Percentiles rank a stretch among this genome's conserved stretches.
phyloP scores from a whole-genome alignment of 1,140 invertebrate species.

The Monomorium pharaonis region DNA sequence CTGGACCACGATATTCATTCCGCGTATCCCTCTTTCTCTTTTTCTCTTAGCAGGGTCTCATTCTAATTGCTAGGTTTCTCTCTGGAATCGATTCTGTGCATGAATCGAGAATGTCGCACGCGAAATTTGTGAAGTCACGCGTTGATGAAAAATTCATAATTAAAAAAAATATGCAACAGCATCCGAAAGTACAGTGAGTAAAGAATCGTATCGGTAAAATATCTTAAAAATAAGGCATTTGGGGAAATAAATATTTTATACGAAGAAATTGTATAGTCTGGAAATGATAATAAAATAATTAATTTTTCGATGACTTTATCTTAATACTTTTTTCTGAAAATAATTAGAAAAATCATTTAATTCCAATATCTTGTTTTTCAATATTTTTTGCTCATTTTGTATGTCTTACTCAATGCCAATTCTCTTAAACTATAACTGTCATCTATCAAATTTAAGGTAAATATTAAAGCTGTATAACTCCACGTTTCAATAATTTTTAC shows the following conservation, averaged over 20 bases:
- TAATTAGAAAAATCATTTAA: no score
- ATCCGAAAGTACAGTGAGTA: neutral
- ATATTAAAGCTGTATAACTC: neutral
- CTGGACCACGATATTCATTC: conserved; percentile 11
- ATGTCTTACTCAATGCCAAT: neutral
- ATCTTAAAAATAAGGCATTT: no score
- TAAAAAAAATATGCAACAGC: neutral
- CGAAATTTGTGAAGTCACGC: neutral
- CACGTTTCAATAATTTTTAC: neutral
- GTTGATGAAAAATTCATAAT: neutral
- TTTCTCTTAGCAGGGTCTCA: conserved; percentile 34
- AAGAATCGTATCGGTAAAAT: no score
- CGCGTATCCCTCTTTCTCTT: no score
- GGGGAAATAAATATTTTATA: no score
- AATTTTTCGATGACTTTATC: no score
- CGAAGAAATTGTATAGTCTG: no score
- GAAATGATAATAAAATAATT: no score
- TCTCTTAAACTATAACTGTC: neutral
- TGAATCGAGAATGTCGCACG: neutral
- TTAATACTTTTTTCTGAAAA: no score
- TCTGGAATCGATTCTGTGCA: neutral
- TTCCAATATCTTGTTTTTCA: no score
- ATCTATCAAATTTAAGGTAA: neutral
- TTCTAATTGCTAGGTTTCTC: conserved; percentile 71
- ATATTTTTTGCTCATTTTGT: no score